Evolutionary conservation across 23 tunicate genomes (phyloP), one percentile per base, ranked within the genome.

Genomic region (Trididemnum miniatum): DNA sequence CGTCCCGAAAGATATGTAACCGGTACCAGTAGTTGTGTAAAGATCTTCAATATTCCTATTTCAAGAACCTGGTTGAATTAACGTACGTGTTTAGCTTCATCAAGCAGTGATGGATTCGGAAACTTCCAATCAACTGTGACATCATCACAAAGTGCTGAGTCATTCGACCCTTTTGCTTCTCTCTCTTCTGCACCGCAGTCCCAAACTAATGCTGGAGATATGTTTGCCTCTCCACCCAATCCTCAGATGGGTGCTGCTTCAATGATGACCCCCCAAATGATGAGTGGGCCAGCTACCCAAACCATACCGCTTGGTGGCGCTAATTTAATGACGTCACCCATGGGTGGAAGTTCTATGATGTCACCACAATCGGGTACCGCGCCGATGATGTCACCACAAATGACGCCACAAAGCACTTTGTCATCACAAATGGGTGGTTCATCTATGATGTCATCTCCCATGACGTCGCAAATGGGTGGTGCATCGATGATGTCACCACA

Each of bases 151-250:
- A 54, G 24, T 31, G 66, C 78, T 30, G 88, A 82, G 65, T 31
- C 64, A 2, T 73, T 90, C 34, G 96, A 90, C 80, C 89, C 84
- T 9, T 90, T 90, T 34, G 96, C 86, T 20, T 87, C 97, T 1
- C 82, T 77, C 0, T 82, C 97, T 34, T 85, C 73, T 3, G 76
- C 79, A 0, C 65, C 89, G 2, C 24, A 31, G 25, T n/a, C 84
- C 2, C 77, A 20, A 23, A 29, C 66, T 5, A 24, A 74, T 20
- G 38, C 75, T 22, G 38, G 32, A n/a, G 4, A 12, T 38, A 35
- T 5, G 34, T 7, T 75, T 64, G n/a, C 29, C 5, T 4, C 78
- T 7, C 64, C 81, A 1, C 3, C 75, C 38, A 12, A 37, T 32
- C 25, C 38, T 2, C 75, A 67, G 32, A 67, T 67, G 75, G 75